phyloP scores from a whole-genome alignment of 1,140 invertebrate species.

The Heterodera schachtii region DNA sequence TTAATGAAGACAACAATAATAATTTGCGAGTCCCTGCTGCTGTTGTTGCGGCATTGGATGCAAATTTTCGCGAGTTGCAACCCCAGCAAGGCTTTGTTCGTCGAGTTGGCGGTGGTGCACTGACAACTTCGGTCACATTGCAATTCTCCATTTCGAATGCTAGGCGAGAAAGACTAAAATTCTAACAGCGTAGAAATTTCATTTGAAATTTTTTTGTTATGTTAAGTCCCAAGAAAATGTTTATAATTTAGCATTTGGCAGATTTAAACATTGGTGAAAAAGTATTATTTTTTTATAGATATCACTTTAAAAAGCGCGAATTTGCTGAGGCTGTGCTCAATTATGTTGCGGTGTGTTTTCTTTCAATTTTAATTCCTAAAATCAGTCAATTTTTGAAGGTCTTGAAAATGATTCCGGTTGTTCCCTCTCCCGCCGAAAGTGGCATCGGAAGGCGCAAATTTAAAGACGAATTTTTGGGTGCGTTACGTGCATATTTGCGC shows the following conservation, averaged over 20 bases:
- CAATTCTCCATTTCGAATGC: slow-evolving; percentile 12
- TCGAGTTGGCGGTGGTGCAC: neutral
- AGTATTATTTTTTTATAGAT: neutral
- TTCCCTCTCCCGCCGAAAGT: neutral
- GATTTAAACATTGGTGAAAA: no score
- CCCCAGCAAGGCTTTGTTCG: neutral
- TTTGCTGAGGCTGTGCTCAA: slow-evolving; percentile 18
- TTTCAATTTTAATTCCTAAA: neutral
- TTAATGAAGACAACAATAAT: neutral
- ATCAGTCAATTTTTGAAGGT: neutral
- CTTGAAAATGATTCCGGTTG: neutral
- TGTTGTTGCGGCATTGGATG: neutral
- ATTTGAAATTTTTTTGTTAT: neutral
- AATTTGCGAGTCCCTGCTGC: neutral
- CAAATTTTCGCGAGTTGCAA: neutral
- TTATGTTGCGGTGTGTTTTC: slow-evolving; percentile 11
- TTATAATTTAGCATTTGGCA: neutral
- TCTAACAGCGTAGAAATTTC: neutral
- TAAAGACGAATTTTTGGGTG: slow-evolving; percentile 29
- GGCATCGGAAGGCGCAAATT: slow-evolving; percentile 16
- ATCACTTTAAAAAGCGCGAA: slow-evolving; percentile 5
- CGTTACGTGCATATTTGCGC: slow-evolving; percentile 17
- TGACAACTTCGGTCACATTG: neutral
- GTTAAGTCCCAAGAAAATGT: neutral
- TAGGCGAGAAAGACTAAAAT: neutral